These are phyloP conservation scores for Craseonycteris thonglongyai DNA, from an alignment of 2,113 vertebrate genomes.

Conservation along the genomic window DNA sequence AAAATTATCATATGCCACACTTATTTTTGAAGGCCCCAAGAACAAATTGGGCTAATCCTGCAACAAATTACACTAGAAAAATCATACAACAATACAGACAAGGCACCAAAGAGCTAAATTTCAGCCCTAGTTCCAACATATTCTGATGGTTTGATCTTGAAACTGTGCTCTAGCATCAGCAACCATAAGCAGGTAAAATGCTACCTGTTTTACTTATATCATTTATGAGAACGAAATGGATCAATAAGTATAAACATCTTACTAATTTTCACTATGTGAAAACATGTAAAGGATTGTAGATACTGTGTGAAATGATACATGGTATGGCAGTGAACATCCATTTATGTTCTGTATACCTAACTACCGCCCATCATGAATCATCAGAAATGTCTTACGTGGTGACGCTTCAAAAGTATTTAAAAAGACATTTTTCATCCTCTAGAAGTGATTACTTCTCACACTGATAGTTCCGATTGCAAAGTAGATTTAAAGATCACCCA, in stretches of 20 bases:
- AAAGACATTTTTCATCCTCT: background rate
- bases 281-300: background rate
- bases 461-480: background rate
- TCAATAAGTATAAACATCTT: background rate
- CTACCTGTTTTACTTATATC: background rate
- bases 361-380: background rate
- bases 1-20: background rate
- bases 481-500: background rate
- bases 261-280: background rate
- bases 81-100: background rate
- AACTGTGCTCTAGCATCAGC: background rate
- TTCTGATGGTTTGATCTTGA: background rate
- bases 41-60: background rate
- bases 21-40: background rate
- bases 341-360: background rate
- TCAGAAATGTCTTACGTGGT: background rate
- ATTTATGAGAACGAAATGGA: background rate
- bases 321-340: background rate
- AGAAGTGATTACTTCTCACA: conserved; percentile 1
- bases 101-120: background rate
- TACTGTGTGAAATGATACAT: background rate
- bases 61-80: background rate
- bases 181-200: background rate
- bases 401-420: background rate
- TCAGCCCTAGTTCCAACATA: background rate